Conservation (phyloP, 2,888 invertebrate species). For the Noctua pronuba region DNA sequence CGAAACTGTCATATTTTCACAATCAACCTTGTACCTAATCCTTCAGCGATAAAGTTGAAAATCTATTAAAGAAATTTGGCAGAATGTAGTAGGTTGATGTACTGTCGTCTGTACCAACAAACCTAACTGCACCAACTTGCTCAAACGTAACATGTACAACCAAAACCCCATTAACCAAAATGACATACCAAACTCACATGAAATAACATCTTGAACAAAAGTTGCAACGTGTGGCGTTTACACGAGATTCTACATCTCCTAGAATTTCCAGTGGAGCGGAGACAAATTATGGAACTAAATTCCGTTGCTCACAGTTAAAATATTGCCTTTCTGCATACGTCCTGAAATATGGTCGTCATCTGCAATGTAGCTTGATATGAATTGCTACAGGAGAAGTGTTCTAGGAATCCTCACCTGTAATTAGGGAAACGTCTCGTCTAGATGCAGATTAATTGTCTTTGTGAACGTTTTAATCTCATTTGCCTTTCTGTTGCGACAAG, state of each 20-base stretch:
- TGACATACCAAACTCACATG: slow-evolving; percentile 45
- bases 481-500: slow-evolving; percentile 25
- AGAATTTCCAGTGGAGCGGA: slow-evolving; percentile 64
- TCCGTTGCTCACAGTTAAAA: slow-evolving; percentile 68
- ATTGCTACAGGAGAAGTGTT: slow-evolving; percentile 62
- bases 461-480: slow-evolving; percentile 54
- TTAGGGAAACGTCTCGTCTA: slow-evolving; percentile 43
- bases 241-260: slow-evolving; percentile 66
- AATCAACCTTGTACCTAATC: no score
- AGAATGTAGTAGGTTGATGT: no score
- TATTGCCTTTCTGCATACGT: slow-evolving; percentile 73
- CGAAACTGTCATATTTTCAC: no score
- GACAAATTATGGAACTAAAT: slow-evolving; percentile 76
- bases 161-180: slow-evolving; percentile 40
- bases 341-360: slow-evolving; percentile 73
- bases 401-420: slow-evolving; percentile 53
- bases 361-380: slow-evolving; percentile 69
- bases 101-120: neutral
- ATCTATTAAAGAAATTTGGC: no score
- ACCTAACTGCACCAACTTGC: slow-evolving; percentile 5
- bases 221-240: slow-evolving; percentile 49
- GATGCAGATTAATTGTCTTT: slow-evolving; percentile 56
- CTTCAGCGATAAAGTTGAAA: no score
- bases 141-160: slow-evolving; percentile 28
- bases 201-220: slow-evolving; percentile 53